Percentiles rank a stretch among this genome's conserved stretches.
Evolutionary conservation across 1,140 invertebrate genomes (phyloP).

Genomic region (Armadillidium nasatum): DNA sequence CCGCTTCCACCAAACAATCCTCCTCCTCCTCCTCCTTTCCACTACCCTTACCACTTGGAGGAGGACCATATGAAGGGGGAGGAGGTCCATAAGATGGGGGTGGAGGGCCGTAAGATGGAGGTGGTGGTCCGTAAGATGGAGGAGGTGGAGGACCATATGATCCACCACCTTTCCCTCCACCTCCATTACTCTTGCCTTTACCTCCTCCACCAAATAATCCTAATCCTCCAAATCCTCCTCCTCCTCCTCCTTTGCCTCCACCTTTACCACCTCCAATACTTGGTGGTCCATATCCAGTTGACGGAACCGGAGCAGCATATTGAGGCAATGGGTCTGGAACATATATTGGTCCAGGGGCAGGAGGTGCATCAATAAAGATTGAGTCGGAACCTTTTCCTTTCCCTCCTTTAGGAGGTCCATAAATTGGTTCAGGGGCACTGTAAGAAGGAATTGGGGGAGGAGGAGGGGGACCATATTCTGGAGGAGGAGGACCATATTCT

Average conservation of each 20-base stretch:
- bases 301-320: conserved; percentile 42
- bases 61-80: conserved; percentile 38
- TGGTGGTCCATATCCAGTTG: conserved; percentile 25
- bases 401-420: conserved; percentile 34
- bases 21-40: neutral
- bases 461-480: conserved; percentile 28
- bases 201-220: conserved; percentile 4
- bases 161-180: conserved; percentile 14
- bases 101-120: conserved; percentile 29
- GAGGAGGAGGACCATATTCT: conserved; percentile 34
- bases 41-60: conserved; percentile 11
- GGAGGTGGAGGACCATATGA: conserved; percentile 27
- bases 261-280: conserved; percentile 32
- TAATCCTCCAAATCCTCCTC: conserved; percentile 9
- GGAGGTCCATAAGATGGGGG: conserved; percentile 30
- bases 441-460: conserved; percentile 25
- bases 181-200: neutral
- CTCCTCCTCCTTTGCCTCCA: conserved; percentile 12
- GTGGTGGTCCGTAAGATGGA: conserved; percentile 28
- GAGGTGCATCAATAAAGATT: conserved; percentile 47
- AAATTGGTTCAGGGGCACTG: conserved; percentile 31
- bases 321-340: conserved; percentile 43
- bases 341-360: conserved; percentile 47
- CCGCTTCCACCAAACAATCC: neutral
- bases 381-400: conserved; percentile 30